Percentiles rank a stretch among this genome's conserved stretches.
Conservation (phyloP, 1,140 invertebrate genomes). For the Cydia splendana region DNA sequence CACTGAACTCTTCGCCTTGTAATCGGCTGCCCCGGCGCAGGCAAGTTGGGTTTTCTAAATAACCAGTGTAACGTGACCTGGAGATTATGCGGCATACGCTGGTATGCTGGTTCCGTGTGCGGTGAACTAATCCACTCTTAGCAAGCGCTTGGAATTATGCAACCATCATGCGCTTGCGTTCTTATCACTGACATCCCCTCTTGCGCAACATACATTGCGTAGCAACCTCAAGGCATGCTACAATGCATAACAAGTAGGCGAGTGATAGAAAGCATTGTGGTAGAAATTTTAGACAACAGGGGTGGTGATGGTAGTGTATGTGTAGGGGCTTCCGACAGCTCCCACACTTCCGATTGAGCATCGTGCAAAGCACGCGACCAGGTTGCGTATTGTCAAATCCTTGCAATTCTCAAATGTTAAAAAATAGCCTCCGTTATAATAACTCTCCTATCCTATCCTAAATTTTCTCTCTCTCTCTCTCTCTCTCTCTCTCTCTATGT, state of each 20-base stretch:
- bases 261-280: neutral
- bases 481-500: no score
- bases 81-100: neutral
- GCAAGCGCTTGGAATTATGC: neutral
- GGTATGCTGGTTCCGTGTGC: neutral
- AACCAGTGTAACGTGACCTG: neutral
- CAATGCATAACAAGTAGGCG: constrained; percentile 14
- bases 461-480: no score
- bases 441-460: no score
- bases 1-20: constrained; percentile 59
- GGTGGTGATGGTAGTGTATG: constrained; percentile 39
- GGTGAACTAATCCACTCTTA: neutral
- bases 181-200: constrained; percentile 42
- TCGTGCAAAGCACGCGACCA: constrained; percentile 35
- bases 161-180: constrained; percentile 5
- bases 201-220: neutral
- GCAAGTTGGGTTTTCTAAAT: neutral
- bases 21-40: constrained; percentile 54
- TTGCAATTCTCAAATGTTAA: neutral
- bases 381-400: neutral
- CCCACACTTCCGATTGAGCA: constrained; percentile 44
- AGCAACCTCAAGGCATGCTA: neutral
- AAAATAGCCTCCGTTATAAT: no score
- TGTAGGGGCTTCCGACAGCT: constrained; percentile 47
- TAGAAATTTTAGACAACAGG: neutral